These are phyloP conservation scores for Tokudaia muenninki DNA, from an alignment of 2,797 vertebrate species.

Conservation along the genomic window DNA sequence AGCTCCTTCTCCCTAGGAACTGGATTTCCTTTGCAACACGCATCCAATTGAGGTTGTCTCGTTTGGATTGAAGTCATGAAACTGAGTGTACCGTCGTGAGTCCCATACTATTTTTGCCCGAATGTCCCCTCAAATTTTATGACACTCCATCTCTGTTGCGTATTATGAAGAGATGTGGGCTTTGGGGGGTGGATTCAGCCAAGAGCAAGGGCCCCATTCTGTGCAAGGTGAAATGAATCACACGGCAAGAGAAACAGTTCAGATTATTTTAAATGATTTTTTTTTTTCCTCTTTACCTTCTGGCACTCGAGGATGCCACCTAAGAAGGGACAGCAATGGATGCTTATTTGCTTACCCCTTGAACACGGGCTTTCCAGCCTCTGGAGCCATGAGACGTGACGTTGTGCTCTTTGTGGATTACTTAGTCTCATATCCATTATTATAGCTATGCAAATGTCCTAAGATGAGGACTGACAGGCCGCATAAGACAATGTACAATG, in stretches of 20 bases:
- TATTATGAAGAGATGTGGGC: neutral
- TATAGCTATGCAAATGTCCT: neutral
- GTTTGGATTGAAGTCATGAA: neutral
- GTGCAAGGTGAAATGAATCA: neutral
- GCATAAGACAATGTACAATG: neutral
- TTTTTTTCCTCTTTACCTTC: neutral
- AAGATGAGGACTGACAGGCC: neutral
- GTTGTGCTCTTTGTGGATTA: neutral
- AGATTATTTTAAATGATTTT: too few species aligned
- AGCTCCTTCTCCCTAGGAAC: neutral
- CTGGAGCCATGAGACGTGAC: neutral
- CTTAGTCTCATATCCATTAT: neutral
- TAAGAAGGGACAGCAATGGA: neutral
- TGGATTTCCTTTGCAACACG: slow-evolving; percentile 38
- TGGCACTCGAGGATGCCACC: neutral
- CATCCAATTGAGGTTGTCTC: slow-evolving; percentile 19
- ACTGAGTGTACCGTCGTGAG: neutral
- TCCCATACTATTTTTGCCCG: neutral
- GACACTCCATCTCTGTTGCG: neutral
- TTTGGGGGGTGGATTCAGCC: neutral
- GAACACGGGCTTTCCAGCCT: neutral
- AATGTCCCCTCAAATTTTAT: neutral
- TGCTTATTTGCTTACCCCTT: neutral
- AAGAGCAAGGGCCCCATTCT: neutral
- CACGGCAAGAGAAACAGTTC: neutral